These are phyloP conservation scores for Cotesia congregata DNA, from an alignment of 2,888 invertebrate genomes.

Conservation along the genomic window DNA sequence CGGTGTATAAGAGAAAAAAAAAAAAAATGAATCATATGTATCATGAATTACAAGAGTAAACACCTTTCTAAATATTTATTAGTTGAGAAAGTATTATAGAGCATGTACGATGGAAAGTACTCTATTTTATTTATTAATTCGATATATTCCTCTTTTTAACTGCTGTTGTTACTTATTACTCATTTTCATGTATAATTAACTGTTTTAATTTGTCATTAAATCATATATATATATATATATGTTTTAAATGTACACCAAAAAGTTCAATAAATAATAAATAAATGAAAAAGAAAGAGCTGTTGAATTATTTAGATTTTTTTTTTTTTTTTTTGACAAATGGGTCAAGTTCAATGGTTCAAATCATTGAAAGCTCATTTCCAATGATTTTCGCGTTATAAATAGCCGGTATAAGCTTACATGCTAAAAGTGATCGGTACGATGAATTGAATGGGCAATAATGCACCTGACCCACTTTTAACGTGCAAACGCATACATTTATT, in stretches of 20 bases:
- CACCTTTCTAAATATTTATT: constrained; percentile 67
- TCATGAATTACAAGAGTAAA: constrained; percentile 31
- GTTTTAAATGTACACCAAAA: background rate
- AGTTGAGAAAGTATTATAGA: constrained; percentile 59
- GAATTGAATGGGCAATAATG: constrained; percentile 39
- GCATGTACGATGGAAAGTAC: constrained; percentile 39
- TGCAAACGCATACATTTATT: constrained; percentile 29
- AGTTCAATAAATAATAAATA: background rate
- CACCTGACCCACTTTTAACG: constrained; percentile 58
- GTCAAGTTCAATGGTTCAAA: background rate
- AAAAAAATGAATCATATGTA: constrained; percentile 5
- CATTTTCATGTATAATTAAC: background rate
- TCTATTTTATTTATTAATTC: constrained; percentile 19
- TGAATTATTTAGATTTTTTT: background rate
- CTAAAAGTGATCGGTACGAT: constrained; percentile 14
- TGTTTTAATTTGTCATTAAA: too few relatives aligned
- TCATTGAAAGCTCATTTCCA: constrained; percentile 33
- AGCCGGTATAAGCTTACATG: constrained; percentile 3
- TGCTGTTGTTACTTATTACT: background rate
- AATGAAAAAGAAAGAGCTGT: background rate
- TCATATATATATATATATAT: background rate
- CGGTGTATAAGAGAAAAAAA: background rate
- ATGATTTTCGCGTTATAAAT: constrained; percentile 5
- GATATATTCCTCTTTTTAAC: background rate
- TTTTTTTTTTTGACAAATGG: background rate